Percentiles rank a stretch among this genome's conserved stretches.
Evolutionary conservation across 1,140 invertebrate species (phyloP).

Genomic region (Brachionus paranguensis): DNA sequence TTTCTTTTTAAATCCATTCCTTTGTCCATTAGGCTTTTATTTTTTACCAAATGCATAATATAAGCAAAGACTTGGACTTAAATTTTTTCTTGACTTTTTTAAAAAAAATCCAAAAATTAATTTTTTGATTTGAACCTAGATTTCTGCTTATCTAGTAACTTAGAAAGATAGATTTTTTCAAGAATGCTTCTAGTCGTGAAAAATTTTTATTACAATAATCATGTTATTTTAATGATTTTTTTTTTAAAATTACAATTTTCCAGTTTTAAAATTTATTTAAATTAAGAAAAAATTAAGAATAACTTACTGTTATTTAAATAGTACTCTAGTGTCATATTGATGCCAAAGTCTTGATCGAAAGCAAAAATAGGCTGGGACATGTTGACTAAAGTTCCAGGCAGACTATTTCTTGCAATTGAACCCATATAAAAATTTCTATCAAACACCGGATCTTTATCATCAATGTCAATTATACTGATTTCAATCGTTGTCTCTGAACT

Average conservation of each 20-base stretch:
- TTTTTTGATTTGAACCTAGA: too few relatives aligned
- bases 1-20: too few relatives aligned
- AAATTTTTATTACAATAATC: too few relatives aligned
- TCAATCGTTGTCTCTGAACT: not conserved
- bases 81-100: not conserved
- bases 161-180: too few relatives aligned
- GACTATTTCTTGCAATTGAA: not conserved
- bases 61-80: not conserved
- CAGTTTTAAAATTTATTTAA: not conserved
- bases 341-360: slow-evolving; percentile 28
- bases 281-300: not conserved
- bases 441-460: slow-evolving; percentile 35
- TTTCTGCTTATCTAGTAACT: too few relatives aligned
- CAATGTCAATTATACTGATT: slow-evolving; percentile 14
- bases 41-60: too few relatives aligned
- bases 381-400: not conserved
- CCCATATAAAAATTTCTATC: slow-evolving; percentile 15
- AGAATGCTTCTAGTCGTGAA: too few relatives aligned
- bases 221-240: too few relatives aligned
- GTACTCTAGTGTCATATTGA: not conserved
- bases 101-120: too few relatives aligned
- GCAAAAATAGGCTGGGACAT: not conserved
- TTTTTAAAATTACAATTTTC: too few relatives aligned
- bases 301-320: not conserved
- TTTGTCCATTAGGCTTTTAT: too few relatives aligned